Percentiles rank a stretch among this genome's conserved stretches.
Evolutionary conservation across 1,140 invertebrate genomes (phyloP).

Genomic region (Diprion similis): DNA sequence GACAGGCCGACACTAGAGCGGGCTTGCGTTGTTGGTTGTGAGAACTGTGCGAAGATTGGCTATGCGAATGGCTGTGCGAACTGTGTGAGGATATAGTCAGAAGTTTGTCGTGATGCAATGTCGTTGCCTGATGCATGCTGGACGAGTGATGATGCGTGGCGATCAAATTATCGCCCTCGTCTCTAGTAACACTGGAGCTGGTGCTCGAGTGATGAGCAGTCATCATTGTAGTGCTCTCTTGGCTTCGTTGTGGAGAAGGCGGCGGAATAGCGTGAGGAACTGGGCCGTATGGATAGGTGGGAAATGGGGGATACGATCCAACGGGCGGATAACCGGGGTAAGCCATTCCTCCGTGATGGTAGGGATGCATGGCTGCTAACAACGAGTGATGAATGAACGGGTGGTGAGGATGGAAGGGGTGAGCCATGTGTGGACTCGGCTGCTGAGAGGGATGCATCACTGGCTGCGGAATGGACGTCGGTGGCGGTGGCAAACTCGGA

Average conservation of each 20-base stretch:
- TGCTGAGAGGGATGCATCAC: slow-evolving; percentile 75
- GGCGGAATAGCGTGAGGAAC: slow-evolving; percentile 77
- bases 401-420: slow-evolving; percentile 71
- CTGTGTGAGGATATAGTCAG: slow-evolving; percentile 54
- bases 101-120: slow-evolving; percentile 55
- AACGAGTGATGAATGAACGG: slow-evolving; percentile 72
- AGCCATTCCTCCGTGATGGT: slow-evolving; percentile 67
- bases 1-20: slow-evolving; percentile 53
- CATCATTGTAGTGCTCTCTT: slow-evolving; percentile 74
- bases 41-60: slow-evolving; percentile 44
- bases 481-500: slow-evolving; percentile 63
- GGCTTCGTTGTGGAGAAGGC: slow-evolving; percentile 67
- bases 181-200: slow-evolving; percentile 65
- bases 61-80: slow-evolving; percentile 49
- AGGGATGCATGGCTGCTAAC: slow-evolving; percentile 73
- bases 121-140: slow-evolving; percentile 55
- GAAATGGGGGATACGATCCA: slow-evolving; percentile 60
- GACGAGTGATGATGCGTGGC: slow-evolving; percentile 56
- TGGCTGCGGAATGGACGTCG: slow-evolving; percentile 72
- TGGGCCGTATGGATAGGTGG: slow-evolving; percentile 73
- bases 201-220: slow-evolving; percentile 71
- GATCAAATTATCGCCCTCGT: slow-evolving; percentile 61
- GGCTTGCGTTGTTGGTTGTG: slow-evolving; percentile 52
- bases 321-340: slow-evolving; percentile 71
- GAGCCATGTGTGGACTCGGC: slow-evolving; percentile 66